These are phyloP conservation scores for Microcebus griseorufus DNA, from an alignment of 2,113 vertebrate species.

Conservation along the genomic window DNA sequence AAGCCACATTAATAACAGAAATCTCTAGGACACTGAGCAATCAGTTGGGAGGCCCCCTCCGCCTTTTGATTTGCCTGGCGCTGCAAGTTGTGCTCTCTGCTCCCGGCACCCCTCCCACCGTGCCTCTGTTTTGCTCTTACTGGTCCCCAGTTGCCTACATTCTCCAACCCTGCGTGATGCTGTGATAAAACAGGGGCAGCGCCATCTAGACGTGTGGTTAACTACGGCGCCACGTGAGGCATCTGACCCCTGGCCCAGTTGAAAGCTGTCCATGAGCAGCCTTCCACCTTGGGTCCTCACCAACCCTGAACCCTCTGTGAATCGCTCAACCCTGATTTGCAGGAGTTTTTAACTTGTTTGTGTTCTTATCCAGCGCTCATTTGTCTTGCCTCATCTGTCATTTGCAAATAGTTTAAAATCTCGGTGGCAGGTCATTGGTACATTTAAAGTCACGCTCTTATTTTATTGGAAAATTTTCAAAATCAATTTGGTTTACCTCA, in stretches of 20 bases:
- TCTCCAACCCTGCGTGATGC: slow-evolving; percentile 23
- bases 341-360: slow-evolving; percentile 60
- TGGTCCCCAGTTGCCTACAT: neutral
- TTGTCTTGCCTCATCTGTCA: slow-evolving; percentile 62
- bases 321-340: neutral
- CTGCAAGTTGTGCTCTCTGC: slow-evolving; percentile 76
- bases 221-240: neutral
- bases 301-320: neutral
- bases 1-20: slow-evolving; percentile 88
- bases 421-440: neutral
- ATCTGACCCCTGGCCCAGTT: neutral
- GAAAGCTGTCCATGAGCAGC: slow-evolving; percentile 17
- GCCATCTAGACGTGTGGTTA: neutral
- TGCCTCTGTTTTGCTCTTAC: neutral
- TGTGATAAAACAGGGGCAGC: slow-evolving; percentile 33
- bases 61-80: slow-evolving; percentile 75
- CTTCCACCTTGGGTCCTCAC: neutral
- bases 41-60: slow-evolving; percentile 84
- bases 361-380: slow-evolving; percentile 70
- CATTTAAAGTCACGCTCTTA: slow-evolving; percentile 46
- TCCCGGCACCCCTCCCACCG: neutral
- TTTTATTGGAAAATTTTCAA: slow-evolving; percentile 40
- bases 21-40: slow-evolving; percentile 87
- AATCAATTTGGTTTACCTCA: neutral
- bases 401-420: slow-evolving; percentile 76